Base-by-base conservation (phyloP, 1,140 invertebrate genomes). In the Ceratina australensis region DNA sequence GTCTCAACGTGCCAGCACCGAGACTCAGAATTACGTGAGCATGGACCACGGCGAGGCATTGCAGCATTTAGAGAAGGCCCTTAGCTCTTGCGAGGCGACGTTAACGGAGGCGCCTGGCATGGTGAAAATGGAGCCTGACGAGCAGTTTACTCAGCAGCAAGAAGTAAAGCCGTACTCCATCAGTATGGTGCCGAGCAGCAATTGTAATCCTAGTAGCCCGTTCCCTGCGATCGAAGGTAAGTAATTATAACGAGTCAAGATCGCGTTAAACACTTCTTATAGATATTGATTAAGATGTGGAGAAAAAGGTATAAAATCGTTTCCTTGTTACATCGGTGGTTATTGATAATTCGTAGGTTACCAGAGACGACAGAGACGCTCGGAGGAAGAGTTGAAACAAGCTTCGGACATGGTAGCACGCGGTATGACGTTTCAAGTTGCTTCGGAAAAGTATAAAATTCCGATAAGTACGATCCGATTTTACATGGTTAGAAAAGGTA, bases 391-490 rank as follows among this genome's bases (percentile, higher is more conserved):
- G 85, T 87, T 97, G 26, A 94, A 95, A 3, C 94, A 95, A 87
- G 96, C 96, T 4, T 96, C 96, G 1, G 96, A 97, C 87, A 95
- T 95, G 89, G 95, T 96, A 47, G 95, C 95, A 15, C 94, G 95
- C 24, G 96, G 96, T 16, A 95, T 95, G 92, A 96, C 96, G 83
- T 96, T 96, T 93, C 96, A 96, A 90, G 96, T 95, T 12, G 96
- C 96, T 52, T 96, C 95, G 52, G 95, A 96, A 87, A 95, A 96
- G 93, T 97, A 96, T 88, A 96, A 96, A 86, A 97, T 96, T 90
- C 96, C 96, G 63, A 96, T 96, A 79, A 96, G 95, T n/a, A 96
- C 96, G 67, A 96, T 96, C 89, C 94, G 95, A 24, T 96, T 97
- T 89, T 96, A 96, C 90, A 96, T 96, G 96, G 96, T 95, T 28